A percentile compares a stretch with the other conserved stretches of the same genome.
Conservation (phyloP, 2,888 invertebrate species). For the Eledona agricola region DNA sequence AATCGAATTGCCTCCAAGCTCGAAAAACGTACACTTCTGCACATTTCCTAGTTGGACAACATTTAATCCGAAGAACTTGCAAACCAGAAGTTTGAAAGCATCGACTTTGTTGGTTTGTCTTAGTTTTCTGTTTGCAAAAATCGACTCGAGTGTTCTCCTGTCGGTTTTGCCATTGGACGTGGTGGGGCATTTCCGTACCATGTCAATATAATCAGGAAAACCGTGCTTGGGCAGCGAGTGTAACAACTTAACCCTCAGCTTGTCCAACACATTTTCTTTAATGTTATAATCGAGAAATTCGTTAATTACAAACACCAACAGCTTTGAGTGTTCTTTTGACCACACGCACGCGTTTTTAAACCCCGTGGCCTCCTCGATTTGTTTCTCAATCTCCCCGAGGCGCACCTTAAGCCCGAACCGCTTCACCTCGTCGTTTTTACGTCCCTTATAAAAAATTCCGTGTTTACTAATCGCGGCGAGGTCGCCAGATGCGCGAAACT, state of each 20-base stretch:
- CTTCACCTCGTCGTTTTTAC: constrained; percentile 78
- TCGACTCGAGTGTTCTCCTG: constrained; percentile 61
- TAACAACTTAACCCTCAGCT: constrained; percentile 53
- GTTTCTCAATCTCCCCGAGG: constrained; percentile 67
- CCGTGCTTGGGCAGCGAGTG: constrained; percentile 55
- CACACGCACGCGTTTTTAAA: constrained; percentile 68
- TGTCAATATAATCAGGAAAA: constrained; percentile 71
- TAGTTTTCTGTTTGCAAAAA: constrained; percentile 54
- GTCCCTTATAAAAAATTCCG: constrained; percentile 71
- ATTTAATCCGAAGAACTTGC: constrained; percentile 53
- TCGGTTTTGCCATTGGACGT: constrained; percentile 78
- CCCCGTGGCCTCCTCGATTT: constrained; percentile 62
- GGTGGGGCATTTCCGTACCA: constrained; percentile 68
- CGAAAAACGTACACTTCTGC: constrained; percentile 64
- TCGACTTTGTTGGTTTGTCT: constrained; percentile 47
- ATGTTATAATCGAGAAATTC: constrained; percentile 41
- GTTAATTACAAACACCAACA: constrained; percentile 65
- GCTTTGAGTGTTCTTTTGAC: constrained; percentile 62
- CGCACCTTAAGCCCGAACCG: constrained; percentile 78
- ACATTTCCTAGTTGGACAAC: constrained; percentile 44
- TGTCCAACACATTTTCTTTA: constrained; percentile 50
- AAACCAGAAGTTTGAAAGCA: constrained; percentile 51
- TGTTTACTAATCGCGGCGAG: constrained; percentile 67
- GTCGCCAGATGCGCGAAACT: constrained; percentile 77
- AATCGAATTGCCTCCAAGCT: constrained; percentile 77